A percentile compares a stretch with the other conserved stretches of the same genome.
Conservation (phyloP, 2,888 invertebrate genomes). For the Lamellibrachia satsuma region DNA sequence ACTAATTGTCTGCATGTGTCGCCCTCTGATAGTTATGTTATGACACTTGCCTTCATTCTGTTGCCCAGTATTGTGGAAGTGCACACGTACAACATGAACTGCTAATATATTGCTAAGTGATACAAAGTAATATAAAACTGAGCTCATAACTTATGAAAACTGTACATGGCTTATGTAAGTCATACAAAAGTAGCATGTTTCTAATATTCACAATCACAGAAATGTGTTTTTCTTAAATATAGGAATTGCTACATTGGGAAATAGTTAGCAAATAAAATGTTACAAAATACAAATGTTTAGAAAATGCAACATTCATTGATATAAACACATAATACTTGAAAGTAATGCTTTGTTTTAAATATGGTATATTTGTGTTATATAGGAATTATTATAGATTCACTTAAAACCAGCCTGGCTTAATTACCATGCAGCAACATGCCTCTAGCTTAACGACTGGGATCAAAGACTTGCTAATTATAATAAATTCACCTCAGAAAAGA, state of each 20-base stretch:
- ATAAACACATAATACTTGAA: not conserved
- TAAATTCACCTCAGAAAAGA: no score
- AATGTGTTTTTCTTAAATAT: not conserved
- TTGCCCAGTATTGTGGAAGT: no score
- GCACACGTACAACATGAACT: not conserved
- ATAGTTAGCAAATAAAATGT: conserved; percentile 23
- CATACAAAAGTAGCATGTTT: not conserved
- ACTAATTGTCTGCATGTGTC: no score
- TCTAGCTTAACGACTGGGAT: not conserved
- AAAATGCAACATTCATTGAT: not conserved
- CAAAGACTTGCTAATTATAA: not conserved
- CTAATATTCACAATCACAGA: not conserved
- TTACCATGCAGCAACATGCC: not conserved
- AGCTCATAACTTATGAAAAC: not conserved
- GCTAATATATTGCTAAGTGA: not conserved
- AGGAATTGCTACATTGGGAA: not conserved
- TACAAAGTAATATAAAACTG: not conserved
- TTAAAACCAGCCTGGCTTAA: not conserved
- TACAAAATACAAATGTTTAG: not conserved
- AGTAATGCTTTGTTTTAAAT: not conserved
- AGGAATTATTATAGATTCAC: no score
- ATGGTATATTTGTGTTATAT: not conserved
- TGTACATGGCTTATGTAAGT: not conserved
- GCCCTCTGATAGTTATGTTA: not conserved
- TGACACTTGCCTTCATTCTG: not conserved